phyloP scores from a whole-genome alignment of 2,888 invertebrate genomes.

The Keiferia lycopersicella region DNA sequence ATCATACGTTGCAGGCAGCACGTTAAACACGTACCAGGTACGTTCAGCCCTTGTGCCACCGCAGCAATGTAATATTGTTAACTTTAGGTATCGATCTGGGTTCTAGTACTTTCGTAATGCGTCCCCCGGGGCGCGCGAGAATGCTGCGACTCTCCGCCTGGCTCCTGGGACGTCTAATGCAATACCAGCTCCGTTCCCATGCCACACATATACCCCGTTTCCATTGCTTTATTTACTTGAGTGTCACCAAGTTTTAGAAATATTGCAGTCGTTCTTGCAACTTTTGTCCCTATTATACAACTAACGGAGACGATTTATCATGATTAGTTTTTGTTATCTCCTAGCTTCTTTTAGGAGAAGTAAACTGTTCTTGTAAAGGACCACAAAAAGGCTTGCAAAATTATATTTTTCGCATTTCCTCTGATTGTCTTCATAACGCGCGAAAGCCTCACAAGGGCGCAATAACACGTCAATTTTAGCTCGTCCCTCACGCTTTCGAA shows the following conservation, averaged over 20 bases:
- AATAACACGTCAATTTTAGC: constrained; percentile 71
- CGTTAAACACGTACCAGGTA: neutral
- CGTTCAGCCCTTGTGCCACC: constrained; percentile 51
- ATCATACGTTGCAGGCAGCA: constrained; percentile 8
- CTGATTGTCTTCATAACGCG: constrained; percentile 26
- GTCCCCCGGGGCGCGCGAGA: constrained; percentile 69
- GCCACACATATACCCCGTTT: constrained; percentile 43
- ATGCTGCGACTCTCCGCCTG: constrained; percentile 65
- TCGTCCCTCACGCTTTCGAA: constrained; percentile 64
- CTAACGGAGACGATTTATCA: neutral
- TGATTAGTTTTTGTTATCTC: constrained; percentile 2
- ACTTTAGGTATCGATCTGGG: constrained; percentile 71
- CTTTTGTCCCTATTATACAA: neutral
- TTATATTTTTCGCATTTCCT: constrained; percentile 13
- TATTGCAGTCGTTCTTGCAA: constrained; percentile 9
- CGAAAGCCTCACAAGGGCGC: constrained; percentile 54
- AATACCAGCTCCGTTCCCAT: constrained; percentile 60
- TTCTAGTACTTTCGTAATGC: constrained; percentile 77
- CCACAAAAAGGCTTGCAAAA: neutral
- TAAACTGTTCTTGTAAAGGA: neutral
- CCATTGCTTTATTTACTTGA: constrained; percentile 41
- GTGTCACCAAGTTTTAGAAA: constrained; percentile 15
- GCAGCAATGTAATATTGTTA: constrained; percentile 58
- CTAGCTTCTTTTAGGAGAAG: neutral
- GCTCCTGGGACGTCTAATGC: constrained; percentile 73